phyloP scores from a whole-genome alignment of 92 coral and sea anemone species.

The Epizoanthus scotinus region DNA sequence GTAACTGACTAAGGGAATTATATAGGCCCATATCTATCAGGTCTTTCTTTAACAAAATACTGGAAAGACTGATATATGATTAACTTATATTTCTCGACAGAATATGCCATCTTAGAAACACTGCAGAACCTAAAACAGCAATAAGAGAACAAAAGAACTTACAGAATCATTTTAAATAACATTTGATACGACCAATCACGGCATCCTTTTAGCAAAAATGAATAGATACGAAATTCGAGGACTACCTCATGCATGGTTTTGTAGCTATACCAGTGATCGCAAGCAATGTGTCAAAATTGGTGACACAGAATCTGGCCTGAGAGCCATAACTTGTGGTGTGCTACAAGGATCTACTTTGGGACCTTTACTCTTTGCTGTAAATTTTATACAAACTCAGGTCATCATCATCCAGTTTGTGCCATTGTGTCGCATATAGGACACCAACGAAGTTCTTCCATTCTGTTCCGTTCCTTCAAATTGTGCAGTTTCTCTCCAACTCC shows the following conservation, averaged over 20 bases:
- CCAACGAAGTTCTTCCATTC: too few species aligned
- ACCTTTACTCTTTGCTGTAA: conserved; percentile 52
- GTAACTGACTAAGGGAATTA: conserved; percentile 56
- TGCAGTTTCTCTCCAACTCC: too few species aligned
- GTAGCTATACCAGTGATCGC: conserved; percentile 36
- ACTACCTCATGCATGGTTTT: conserved; percentile 41
- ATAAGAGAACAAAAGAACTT: conserved; percentile 35
- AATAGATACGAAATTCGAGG: conserved; percentile 34
- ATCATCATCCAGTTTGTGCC: too few species aligned
- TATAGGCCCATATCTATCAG: conserved; percentile 61
- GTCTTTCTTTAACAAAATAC: conserved; percentile 63
- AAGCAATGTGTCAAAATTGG: conserved; percentile 60
- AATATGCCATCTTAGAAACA: conserved; percentile 58
- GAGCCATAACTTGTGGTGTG: conserved; percentile 44
- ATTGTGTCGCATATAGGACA: too few species aligned
- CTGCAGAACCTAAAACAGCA: conserved; percentile 33
- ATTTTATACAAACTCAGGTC: too few species aligned
- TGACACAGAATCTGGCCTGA: conserved; percentile 34
- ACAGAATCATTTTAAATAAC: conserved; percentile 48
- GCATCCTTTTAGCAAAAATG: conserved; percentile 37
- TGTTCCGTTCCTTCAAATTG: too few species aligned
- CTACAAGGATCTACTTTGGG: conserved; percentile 53
- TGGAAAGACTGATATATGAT: conserved; percentile 65
- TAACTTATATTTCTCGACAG: conserved; percentile 56
- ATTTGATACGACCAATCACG: conserved; percentile 50